Evolutionary conservation across 1,140 invertebrate species (phyloP).

Genomic region (Drosophila pallidifrons): DNA sequence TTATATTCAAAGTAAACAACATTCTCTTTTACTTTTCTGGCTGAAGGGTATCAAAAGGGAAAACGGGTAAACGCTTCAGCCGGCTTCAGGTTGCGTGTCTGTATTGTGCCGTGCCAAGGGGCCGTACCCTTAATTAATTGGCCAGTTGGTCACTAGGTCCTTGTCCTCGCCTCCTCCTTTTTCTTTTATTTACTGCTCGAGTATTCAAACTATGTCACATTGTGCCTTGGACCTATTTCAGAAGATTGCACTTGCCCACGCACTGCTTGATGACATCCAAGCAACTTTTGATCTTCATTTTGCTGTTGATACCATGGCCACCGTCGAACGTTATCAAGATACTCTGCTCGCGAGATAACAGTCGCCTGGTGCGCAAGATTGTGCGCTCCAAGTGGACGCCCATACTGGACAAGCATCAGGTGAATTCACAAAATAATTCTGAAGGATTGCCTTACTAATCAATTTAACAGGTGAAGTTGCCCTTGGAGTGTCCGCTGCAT

Average conservation of each 20-base stretch:
- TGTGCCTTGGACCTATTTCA: conserved; percentile 15
- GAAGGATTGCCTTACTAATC: background rate
- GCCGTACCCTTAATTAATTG: conserved; percentile 41
- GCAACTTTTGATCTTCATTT: conserved; percentile 88
- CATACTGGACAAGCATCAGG: conserved; percentile 93
- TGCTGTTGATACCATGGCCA: conserved; percentile 94
- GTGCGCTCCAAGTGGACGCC: conserved; percentile 96
- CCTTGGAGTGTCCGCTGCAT: conserved; percentile 95
- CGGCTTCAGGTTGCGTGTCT: conserved; percentile 13
- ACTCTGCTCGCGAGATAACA: conserved; percentile 94
- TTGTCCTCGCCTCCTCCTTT: conserved; percentile 5
- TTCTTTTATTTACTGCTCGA: conserved; percentile 1
- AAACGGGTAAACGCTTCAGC: background rate
- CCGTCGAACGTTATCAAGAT: conserved; percentile 93
- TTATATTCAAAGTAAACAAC: too few relatives aligned
- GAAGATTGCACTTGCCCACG: conserved; percentile 72
- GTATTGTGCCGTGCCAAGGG: conserved; percentile 1
- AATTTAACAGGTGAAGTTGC: conserved; percentile 87
- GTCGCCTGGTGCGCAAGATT: conserved; percentile 94
- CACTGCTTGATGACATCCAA: conserved; percentile 65
- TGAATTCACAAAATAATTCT: conserved; percentile 74
- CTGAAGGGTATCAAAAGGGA: background rate
- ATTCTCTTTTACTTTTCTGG: too few relatives aligned
- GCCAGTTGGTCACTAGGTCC: conserved; percentile 64
- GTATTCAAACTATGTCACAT: conserved; percentile 1